Base-by-base conservation (phyloP, 2,797 vertebrate genomes). In the Lindbergichthys nudifrons region DNA sequence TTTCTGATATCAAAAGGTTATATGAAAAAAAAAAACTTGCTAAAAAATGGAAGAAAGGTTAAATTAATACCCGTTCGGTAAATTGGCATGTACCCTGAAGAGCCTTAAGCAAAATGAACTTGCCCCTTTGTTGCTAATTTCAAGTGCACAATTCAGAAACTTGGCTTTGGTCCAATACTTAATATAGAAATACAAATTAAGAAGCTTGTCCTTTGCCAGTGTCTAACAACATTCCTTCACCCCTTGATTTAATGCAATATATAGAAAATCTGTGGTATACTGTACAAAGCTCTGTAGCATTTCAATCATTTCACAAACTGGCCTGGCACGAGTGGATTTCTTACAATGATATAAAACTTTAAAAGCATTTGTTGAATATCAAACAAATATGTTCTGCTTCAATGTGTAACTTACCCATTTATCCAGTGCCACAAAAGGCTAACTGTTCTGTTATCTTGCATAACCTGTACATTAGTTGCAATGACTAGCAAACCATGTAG, bases 151-250 rank as follows among this genome's bases (percentile, higher is more conserved):
- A 26, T 70, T 83, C 18, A 77, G 54, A 70, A 68, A 56, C 42
- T 19, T 65, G 58, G 36, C 42, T 72, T 75, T 21, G n/a, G 39
- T 58, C 30, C 18, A 63, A 60, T 14, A 18, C 23, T 58, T 70
- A 71, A 70, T 60, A 61, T 43, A 59, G n/a, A 63, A 67, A 48
- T 48, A 32, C 15, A 79, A 75, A 79, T 69, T 47, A 48, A 71
- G 47, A 74, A 26, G 2, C 14, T 39, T 56, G 21, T 71, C 41
- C 46, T 54, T 3, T 77, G 23, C 41, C 43, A 65, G 42, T 46
- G 11, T 70, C 42, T 70, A 12, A 30, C 2, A 7, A 6, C 43
- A 59, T 53, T 50, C 3, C 6, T 47, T 39, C 46, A 6, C 11
- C 66, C 11, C 10, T 66, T 26, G 5, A 41, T 59, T 36, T 6